Conservation (phyloP, 2,888 invertebrate species). For the Embidobia sp. region DNA sequence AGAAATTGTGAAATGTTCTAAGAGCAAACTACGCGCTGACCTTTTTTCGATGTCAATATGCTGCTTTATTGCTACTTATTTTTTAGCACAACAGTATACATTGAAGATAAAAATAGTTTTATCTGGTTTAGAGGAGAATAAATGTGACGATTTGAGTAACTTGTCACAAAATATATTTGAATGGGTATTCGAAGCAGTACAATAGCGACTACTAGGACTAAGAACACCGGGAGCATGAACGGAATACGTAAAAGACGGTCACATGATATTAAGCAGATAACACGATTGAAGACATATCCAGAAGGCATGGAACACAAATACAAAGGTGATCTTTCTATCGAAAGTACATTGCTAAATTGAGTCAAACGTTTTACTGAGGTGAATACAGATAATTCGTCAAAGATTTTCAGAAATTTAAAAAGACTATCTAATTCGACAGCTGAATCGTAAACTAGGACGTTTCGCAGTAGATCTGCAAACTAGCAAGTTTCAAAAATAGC, state of each 20-base stretch:
- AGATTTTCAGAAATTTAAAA: too few relatives aligned
- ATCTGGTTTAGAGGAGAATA: neutral
- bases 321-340: neutral
- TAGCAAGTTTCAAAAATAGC: too few relatives aligned
- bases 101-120: neutral
- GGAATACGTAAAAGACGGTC: conserved; percentile 14
- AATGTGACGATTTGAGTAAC: neutral
- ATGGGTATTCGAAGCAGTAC: conserved; percentile 3
- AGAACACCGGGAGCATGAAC: conserved; percentile 3
- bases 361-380: too few relatives aligned
- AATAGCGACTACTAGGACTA: neutral
- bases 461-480: too few relatives aligned
- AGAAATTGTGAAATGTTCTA: conserved; percentile 5
- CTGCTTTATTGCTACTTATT: conserved; percentile 9
- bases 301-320: neutral
- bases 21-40: neutral
- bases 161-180: conserved; percentile 5
- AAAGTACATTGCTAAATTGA: neutral
- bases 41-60: conserved; percentile 10
- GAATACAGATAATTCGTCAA: too few relatives aligned
- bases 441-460: too few relatives aligned
- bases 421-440: too few relatives aligned
- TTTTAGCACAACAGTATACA: neutral
- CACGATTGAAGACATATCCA: neutral
- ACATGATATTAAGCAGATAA: conserved; percentile 10